phyloP scores from a whole-genome alignment of 2,888 invertebrate species.

The Caenorhabditis virilis region DNA sequence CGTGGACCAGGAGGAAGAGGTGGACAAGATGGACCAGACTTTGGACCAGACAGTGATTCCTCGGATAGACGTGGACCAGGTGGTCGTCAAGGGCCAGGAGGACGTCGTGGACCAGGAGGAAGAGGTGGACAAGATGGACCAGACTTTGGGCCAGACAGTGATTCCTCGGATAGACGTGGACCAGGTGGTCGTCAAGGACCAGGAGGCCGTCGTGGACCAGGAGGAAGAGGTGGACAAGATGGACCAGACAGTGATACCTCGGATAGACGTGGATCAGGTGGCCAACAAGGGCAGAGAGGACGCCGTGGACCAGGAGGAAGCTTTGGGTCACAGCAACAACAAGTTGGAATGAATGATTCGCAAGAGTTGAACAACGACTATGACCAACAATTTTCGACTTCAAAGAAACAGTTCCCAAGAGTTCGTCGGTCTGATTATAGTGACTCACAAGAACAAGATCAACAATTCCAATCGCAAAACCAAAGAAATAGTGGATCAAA shows the following conservation, averaged over 20 bases:
- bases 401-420: not conserved
- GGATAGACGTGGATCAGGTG: conserved; percentile 1
- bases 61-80: too few relatives aligned
- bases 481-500: conserved; percentile 4
- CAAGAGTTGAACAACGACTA: not conserved
- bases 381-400: not conserved
- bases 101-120: too few relatives aligned
- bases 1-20: too few relatives aligned
- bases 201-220: not conserved
- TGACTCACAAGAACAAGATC: too few relatives aligned
- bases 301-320: conserved; percentile 5
- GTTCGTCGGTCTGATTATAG: not conserved
- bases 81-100: conserved; percentile 7
- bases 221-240: conserved; percentile 1
- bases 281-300: conserved; percentile 4
- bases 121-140: conserved; percentile 12
- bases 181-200: conserved; percentile 8
- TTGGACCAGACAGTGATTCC: too few relatives aligned
- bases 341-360: conserved; percentile 1
- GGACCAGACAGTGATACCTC: conserved; percentile 1
- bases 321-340: conserved; percentile 1
- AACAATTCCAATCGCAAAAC: too few relatives aligned
- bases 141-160: conserved; percentile 2
- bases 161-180: conserved; percentile 2
- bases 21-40: too few relatives aligned